Percentiles rank a stretch among this genome's conserved stretches.
Conservation (phyloP, 1,140 invertebrate species). For the Globodera ellingtonae region DNA sequence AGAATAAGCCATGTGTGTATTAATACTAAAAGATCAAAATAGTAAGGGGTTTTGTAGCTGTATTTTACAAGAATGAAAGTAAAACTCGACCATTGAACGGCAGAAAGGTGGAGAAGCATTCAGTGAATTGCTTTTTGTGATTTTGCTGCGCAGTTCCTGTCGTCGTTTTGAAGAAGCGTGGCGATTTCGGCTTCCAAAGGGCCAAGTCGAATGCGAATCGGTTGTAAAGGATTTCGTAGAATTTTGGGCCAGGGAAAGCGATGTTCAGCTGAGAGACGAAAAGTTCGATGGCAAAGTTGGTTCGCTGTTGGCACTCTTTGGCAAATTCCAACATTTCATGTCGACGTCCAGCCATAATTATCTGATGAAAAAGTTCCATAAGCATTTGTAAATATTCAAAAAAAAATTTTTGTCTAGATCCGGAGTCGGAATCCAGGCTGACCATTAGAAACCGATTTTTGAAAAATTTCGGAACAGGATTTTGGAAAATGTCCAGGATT, state of each 20-base stretch:
- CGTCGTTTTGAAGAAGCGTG: slow-evolving; percentile 30
- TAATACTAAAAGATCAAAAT: no score
- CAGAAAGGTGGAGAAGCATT: slow-evolving; percentile 29
- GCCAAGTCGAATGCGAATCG: slow-evolving; percentile 56
- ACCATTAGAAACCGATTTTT: no score
- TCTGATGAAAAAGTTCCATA: background rate
- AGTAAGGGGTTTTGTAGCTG: no score
- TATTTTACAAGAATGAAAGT: background rate
- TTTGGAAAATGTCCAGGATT: no score
- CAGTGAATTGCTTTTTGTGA: slow-evolving; percentile 31
- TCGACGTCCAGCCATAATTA: slow-evolving; percentile 36
- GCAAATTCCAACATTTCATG: slow-evolving; percentile 45
- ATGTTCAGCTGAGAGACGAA: slow-evolving; percentile 43
- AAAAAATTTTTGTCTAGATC: no score
- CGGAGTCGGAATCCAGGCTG: no score
- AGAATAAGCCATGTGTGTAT: no score
- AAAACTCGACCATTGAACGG: slow-evolving; percentile 12
- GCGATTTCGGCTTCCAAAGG: slow-evolving; percentile 45
- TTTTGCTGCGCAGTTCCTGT: background rate
- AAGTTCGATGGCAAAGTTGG: slow-evolving; percentile 42
- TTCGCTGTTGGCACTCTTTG: slow-evolving; percentile 24
- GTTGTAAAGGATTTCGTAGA: slow-evolving; percentile 54
- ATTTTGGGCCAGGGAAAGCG: slow-evolving; percentile 43
- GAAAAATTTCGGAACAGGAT: no score
- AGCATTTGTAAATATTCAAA: no score